Conservation (phyloP, 2,113 vertebrate species). For the Oreotragus oreotragus region DNA sequence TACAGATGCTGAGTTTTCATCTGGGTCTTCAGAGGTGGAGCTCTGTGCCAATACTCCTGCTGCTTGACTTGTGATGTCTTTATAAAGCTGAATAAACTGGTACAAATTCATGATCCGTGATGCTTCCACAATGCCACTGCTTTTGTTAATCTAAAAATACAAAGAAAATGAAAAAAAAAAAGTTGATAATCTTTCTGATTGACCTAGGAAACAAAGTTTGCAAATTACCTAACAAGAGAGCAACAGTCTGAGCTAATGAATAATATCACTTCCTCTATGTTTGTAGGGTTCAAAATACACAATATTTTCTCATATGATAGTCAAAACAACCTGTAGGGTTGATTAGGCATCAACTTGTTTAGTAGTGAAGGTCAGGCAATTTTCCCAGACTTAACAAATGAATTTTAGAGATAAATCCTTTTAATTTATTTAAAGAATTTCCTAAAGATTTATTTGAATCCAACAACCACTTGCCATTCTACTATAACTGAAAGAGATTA, state of each 20-base stretch:
- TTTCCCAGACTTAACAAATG: not conserved
- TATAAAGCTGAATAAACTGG: constrained; percentile 97
- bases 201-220: not conserved
- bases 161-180: constrained; percentile 47
- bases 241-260: not conserved
- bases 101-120: constrained; percentile 98
- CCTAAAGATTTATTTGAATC: not conserved
- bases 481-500: not conserved
- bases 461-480: constrained; percentile 1
- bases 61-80: constrained; percentile 95
- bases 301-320: not conserved
- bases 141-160: constrained; percentile 93
- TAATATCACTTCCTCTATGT: not conserved
- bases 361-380: not conserved
- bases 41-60: constrained; percentile 86
- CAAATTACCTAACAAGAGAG: constrained; percentile 10
- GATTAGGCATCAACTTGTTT: not conserved
- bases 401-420: constrained; percentile 15
- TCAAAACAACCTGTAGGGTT: not conserved
- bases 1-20: constrained; percentile 80
- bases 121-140: constrained; percentile 90
- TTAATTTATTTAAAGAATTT: constrained; percentile 16
- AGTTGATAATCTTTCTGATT: not conserved
- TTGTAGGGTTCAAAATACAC: not conserved
- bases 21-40: constrained; percentile 80